Base-by-base conservation (phyloP, 2,113 vertebrate genomes). In the Seriola dumerili region DNA sequence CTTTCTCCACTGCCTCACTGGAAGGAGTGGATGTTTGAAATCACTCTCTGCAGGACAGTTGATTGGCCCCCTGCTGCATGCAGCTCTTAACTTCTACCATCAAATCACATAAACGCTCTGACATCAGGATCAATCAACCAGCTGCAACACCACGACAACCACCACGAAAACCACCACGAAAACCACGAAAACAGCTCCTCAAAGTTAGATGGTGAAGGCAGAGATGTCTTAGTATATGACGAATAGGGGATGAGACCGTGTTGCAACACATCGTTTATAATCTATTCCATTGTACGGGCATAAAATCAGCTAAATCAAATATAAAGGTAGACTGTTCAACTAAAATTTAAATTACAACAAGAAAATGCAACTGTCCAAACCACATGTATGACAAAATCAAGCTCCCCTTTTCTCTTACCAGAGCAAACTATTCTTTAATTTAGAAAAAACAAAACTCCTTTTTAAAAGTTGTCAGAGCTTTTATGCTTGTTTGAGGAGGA, bases 61-160 rank as follows among this genome's bases (percentile, higher is more conserved):
- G 10, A 83, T 78, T 68, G 74, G 3, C 55, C 48, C 11, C 78
- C 62, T 52, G 81, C 68, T 80, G 52, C 54, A 16, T 9, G 5
- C 1, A 38, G 36, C 1, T 54, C 48, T 85, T 78, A 32, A 42
- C 19, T 7, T 84, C 55, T 19, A 10, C 48, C 78, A 44, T 63
- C 57, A 72, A 73, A 73, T 80, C 72, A 63, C 68, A 70, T 59
- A 34, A 78, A 65, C 0, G 4, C 64, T 63, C 36, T 65, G n/a
- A 59, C 72, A 61, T 48, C n/a, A 23, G 8, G 57, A 50, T 11
- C 40, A 42, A 42, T 42, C 40, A 42, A 42, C 40, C 0, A 50
- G 50, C 42, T 55, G 61, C 8, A 34, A 73, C 25, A 38, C 19
- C 2, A 58, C 34, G 21, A 73, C n/a, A n/a, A n/a, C n/a, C n/a